Evolutionary conservation across 2,113 vertebrate genomes (phyloP).

Genomic region (Suncus etruscus): DNA sequence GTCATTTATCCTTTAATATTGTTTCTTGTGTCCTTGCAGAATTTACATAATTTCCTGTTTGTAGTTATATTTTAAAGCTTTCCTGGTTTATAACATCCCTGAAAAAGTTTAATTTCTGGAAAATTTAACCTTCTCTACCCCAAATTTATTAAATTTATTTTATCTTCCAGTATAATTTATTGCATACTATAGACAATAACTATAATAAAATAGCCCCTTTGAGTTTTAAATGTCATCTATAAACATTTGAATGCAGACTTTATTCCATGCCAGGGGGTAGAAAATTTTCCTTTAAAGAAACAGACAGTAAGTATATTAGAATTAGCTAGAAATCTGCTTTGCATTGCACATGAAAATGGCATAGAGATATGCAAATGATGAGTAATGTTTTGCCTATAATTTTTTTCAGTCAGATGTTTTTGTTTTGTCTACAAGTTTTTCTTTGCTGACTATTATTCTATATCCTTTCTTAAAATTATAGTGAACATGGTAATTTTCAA

Average conservation of each 20-base stretch:
- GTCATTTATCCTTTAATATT: neutral
- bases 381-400: no score
- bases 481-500: no score
- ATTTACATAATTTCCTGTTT: neutral
- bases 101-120: neutral
- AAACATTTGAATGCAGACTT: neutral
- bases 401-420: no score
- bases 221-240: neutral
- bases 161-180: neutral
- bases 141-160: neutral
- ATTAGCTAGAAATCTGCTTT: neutral
- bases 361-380: accelerated
- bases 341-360: neutral
- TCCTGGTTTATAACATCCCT: neutral
- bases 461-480: no score
- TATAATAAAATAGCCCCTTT: neutral
- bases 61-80: neutral
- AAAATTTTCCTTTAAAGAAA: neutral
- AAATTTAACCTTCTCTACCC: neutral
- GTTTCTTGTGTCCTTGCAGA: neutral
- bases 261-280: neutral
- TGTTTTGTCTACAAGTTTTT: no score
- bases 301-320: neutral
- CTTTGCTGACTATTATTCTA: neutral
- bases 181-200: neutral